A percentile compares a stretch with the other conserved stretches of the same genome.
Evolutionary conservation across 2,797 vertebrate species (phyloP).

Genomic region (Galagoides demidoff): DNA sequence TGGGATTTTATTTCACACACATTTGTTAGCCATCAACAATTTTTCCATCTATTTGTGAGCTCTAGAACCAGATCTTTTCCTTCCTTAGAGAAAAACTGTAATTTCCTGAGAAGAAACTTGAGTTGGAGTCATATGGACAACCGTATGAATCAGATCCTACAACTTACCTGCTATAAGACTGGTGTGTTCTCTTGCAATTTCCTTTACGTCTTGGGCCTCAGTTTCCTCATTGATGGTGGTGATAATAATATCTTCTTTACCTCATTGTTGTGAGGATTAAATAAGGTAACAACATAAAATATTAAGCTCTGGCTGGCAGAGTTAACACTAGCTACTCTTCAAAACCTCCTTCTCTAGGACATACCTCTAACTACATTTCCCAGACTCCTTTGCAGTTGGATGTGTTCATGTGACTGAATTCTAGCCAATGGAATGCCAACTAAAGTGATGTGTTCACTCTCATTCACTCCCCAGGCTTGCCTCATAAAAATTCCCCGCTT

Average conservation of each 20-base stretch:
- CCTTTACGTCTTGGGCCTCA: neutral
- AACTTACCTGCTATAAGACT: neutral
- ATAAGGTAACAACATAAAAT: neutral
- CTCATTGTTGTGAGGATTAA: neutral
- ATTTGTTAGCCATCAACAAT: neutral
- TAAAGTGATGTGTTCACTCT: neutral
- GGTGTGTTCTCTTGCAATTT: neutral
- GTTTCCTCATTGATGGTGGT: neutral
- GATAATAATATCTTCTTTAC: neutral
- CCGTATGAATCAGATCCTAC: neutral
- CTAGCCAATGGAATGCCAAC: neutral
- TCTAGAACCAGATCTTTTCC: neutral
- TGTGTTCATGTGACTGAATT: neutral
- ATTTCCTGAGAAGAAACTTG: neutral
- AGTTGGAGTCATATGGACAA: neutral
- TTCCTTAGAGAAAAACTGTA: neutral
- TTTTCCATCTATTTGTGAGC: neutral
- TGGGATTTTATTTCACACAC: fast-evolving
- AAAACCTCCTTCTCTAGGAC: neutral
- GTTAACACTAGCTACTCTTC: neutral
- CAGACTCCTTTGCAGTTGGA: neutral
- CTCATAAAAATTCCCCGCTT: neutral
- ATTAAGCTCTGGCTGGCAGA: neutral
- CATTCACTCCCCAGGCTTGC: neutral
- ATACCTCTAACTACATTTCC: neutral